Conservation (phyloP, 2,113 vertebrate species). For the Oceanites oceanicus region DNA sequence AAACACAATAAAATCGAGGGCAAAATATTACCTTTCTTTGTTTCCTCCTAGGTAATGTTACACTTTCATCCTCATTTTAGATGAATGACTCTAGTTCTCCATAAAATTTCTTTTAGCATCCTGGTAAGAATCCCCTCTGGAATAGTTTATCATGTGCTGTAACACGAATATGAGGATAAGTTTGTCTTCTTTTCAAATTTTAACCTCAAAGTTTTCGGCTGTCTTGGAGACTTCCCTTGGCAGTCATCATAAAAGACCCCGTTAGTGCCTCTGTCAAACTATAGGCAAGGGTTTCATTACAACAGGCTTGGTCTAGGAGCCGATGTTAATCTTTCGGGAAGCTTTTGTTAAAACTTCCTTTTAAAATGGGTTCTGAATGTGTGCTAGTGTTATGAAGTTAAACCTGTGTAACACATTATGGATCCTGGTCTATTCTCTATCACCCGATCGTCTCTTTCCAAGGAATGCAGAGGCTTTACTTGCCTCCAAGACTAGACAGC, state of each 20-base stretch:
- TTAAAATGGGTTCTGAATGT: not conserved
- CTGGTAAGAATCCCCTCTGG: constrained; percentile 28
- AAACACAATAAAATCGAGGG: not conserved
- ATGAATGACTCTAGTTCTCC: constrained; percentile 22
- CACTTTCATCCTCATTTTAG: constrained; percentile 8
- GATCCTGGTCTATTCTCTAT: not conserved
- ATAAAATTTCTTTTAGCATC: constrained; percentile 22
- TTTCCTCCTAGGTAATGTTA: constrained; percentile 18
- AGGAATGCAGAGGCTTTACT: not conserved
- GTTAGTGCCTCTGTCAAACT: not conserved
- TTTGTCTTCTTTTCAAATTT: constrained; percentile 49
- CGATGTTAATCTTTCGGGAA: not conserved
- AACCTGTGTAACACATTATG: not conserved
- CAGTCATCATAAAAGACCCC: not conserved
- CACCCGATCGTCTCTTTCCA: not conserved
- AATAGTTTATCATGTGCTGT: constrained; percentile 35
- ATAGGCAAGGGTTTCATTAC: not conserved
- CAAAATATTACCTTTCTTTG: constrained; percentile 22
- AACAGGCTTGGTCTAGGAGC: not conserved
- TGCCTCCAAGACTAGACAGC: not conserved
- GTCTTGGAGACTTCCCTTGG: constrained; percentile 48
- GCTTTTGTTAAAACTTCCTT: not conserved
- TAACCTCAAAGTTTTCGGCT: constrained; percentile 30
- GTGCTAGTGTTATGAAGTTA: not conserved
- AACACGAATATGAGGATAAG: not conserved